These are phyloP conservation scores for Seriola quinqueradiata DNA, from an alignment of 2,113 vertebrate genomes.

Conservation along the genomic window DNA sequence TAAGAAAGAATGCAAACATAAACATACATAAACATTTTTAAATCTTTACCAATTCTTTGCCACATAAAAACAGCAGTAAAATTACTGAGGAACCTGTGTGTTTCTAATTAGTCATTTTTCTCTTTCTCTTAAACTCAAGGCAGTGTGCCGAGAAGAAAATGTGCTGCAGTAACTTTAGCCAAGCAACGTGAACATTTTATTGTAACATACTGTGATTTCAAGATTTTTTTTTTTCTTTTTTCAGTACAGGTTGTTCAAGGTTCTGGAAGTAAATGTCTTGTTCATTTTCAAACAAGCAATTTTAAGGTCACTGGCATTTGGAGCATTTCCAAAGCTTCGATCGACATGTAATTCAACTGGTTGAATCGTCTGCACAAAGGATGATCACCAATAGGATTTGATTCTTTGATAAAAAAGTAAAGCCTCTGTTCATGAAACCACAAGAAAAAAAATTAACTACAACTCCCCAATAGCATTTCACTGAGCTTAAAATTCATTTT, in stretches of 20 bases:
- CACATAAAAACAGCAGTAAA: too few relatives aligned
- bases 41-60: too few relatives aligned
- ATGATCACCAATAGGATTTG: not conserved
- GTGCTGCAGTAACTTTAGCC: too few relatives aligned
- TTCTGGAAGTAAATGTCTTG: not conserved
- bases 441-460: not conserved
- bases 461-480: not conserved
- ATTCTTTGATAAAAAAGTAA: not conserved
- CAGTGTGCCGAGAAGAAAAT: too few relatives aligned
- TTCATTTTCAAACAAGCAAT: not conserved
- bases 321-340: not conserved
- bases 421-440: not conserved
- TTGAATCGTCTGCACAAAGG: not conserved
- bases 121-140: too few relatives aligned
- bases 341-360: not conserved
- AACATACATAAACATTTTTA: too few relatives aligned
- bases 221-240: too few relatives aligned
- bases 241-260: not conserved
- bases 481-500: not conserved
- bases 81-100: too few relatives aligned
- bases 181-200: too few relatives aligned
- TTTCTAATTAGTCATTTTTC: too few relatives aligned
- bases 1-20: not conserved
- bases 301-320: not conserved
- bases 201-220: too few relatives aligned